Evolutionary conservation across 2,888 invertebrate genomes (phyloP).

Genomic region (Boloria euphrosyne): DNA sequence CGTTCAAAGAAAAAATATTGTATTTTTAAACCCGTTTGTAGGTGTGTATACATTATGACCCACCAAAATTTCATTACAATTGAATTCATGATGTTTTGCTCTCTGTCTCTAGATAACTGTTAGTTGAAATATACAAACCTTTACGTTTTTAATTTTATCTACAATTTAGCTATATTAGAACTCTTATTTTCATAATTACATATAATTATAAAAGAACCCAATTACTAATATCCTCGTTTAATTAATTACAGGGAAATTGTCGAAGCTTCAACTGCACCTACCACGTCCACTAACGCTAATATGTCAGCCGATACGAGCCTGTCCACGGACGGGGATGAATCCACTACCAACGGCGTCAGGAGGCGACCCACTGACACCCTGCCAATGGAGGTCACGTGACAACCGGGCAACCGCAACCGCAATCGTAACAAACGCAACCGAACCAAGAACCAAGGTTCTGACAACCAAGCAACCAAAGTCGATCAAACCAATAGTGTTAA

Average conservation of each 20-base stretch:
- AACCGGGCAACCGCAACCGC: constrained; percentile 40
- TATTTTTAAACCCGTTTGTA: no score
- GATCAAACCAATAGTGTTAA: constrained; percentile 16
- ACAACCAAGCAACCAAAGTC: constrained; percentile 6
- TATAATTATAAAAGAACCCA: neutral
- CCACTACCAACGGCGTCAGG: constrained; percentile 52
- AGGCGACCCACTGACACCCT: constrained; percentile 59
- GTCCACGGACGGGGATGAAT: constrained; percentile 43
- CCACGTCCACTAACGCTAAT: constrained; percentile 44
- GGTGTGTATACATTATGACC: no score
- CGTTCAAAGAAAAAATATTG: no score
- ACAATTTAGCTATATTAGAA: no score
- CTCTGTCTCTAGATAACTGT: no score
- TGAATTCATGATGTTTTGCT: no score
- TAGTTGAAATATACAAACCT: no score
- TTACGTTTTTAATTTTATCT: no score
- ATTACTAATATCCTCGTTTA: neutral
- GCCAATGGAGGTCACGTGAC: constrained; percentile 80
- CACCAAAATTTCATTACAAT: no score
- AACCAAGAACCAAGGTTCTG: neutral
- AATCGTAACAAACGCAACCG: constrained; percentile 21
- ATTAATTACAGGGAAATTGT: constrained; percentile 55
- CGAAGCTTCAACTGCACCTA: constrained; percentile 52
- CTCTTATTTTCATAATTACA: no score
- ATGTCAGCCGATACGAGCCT: constrained; percentile 32